Conservation (phyloP, 2,888 invertebrate genomes). For the Calliopum simillimum region DNA sequence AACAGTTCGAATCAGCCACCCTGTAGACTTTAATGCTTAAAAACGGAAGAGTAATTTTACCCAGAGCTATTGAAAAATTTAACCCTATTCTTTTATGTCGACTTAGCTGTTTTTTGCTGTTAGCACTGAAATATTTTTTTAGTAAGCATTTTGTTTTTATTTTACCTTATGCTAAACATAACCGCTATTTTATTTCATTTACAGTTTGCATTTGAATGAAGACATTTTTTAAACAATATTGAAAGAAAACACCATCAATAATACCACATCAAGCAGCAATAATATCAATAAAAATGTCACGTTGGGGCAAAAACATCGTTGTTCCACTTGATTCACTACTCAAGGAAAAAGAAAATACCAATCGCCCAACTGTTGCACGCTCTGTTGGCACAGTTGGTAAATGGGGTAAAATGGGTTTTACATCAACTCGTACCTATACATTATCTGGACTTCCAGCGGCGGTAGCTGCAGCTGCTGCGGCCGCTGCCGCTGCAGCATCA, state of each 20-base stretch:
- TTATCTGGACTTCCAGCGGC: constrained; percentile 60
- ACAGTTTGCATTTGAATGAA: constrained; percentile 37
- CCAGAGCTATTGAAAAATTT: too few species aligned
- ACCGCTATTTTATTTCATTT: background rate
- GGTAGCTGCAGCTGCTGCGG: constrained; percentile 50
- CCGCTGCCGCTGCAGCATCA: constrained; percentile 43
- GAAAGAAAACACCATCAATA: constrained; percentile 31
- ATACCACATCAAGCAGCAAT: constrained; percentile 13
- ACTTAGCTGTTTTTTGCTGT: too few species aligned
- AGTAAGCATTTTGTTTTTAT: background rate
- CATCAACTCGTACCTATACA: constrained; percentile 79
- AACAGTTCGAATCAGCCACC: too few species aligned
- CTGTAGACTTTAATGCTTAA: too few species aligned
- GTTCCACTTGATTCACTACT: constrained; percentile 75
- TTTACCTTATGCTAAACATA: background rate
- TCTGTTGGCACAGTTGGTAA: constrained; percentile 92
- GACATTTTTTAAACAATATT: constrained; percentile 16
- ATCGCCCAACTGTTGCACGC: constrained; percentile 87
- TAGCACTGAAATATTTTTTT: too few species aligned
- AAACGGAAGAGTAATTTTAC: too few species aligned
- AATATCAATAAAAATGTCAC: constrained; percentile 70
- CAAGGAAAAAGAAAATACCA: constrained; percentile 81
- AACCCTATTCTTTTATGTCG: too few species aligned
- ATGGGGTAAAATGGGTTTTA: constrained; percentile 95
- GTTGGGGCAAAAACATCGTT: constrained; percentile 75